These are phyloP conservation scores for Perdita meconis DNA, from an alignment of 2,888 invertebrate genomes.

Conservation along the genomic window DNA sequence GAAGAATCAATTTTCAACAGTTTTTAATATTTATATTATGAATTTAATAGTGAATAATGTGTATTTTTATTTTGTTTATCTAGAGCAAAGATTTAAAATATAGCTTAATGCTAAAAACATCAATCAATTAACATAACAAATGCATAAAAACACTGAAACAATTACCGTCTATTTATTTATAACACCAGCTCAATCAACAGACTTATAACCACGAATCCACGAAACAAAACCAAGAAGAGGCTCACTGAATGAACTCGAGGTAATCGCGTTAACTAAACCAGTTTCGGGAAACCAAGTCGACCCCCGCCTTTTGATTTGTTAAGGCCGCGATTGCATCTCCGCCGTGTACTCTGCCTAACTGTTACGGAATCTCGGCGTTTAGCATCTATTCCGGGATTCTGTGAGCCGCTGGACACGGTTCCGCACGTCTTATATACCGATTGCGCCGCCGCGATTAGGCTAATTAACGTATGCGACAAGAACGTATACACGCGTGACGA, in stretches of 20 bases:
- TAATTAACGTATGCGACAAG: constrained; percentile 60
- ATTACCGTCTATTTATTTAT: too few relatives aligned
- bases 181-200: too few relatives aligned
- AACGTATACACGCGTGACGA: constrained; percentile 65
- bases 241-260: neutral
- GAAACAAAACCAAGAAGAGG: too few relatives aligned
- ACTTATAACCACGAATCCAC: too few relatives aligned
- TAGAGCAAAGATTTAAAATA: too few relatives aligned
- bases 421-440: constrained; percentile 34
- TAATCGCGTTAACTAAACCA: neutral
- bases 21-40: too few relatives aligned
- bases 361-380: constrained; percentile 17
- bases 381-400: constrained; percentile 39
- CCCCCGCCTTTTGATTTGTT: constrained; percentile 22
- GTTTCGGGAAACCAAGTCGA: neutral
- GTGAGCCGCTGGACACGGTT: constrained; percentile 4
- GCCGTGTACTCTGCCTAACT: constrained; percentile 26
- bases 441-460: constrained; percentile 53
- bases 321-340: constrained; percentile 23
- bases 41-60: too few relatives aligned
- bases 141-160: too few relatives aligned
- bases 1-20: too few relatives aligned
- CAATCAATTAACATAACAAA: too few relatives aligned
- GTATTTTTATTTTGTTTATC: too few relatives aligned
- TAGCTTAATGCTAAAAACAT: too few relatives aligned